phyloP scores from a whole-genome alignment of 2,113 vertebrate species.

The Barbus barbus region DNA sequence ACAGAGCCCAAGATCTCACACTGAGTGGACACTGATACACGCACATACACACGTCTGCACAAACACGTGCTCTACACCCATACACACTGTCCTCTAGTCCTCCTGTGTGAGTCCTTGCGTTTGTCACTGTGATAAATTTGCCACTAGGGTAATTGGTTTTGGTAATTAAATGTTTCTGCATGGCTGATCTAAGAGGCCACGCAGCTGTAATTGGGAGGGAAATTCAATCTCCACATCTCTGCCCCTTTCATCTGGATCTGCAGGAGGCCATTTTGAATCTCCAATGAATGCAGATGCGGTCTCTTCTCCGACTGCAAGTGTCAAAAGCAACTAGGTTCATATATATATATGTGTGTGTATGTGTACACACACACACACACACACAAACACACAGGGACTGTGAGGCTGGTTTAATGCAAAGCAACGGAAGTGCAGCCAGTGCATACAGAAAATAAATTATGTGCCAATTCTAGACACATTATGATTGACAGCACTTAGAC shows the following conservation, averaged over 20 bases:
- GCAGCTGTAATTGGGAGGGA: slow-evolving; percentile 70
- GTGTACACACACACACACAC: slow-evolving; percentile 18
- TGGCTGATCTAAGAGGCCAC: slow-evolving; percentile 73
- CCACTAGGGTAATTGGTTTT: slow-evolving; percentile 76
- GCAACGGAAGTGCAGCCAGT: slow-evolving; percentile 29
- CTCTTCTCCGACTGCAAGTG: slow-evolving; percentile 3
- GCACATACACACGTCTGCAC: slow-evolving; percentile 48
- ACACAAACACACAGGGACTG: not conserved
- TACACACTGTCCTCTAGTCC: slow-evolving; percentile 41
- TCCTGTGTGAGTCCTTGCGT: slow-evolving; percentile 57
- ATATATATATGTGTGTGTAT: no score
- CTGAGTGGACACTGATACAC: slow-evolving; percentile 5
- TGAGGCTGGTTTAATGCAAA: slow-evolving; percentile 49
- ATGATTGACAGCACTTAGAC: slow-evolving; percentile 64
- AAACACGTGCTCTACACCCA: slow-evolving; percentile 27
- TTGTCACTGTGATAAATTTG: slow-evolving; percentile 74
- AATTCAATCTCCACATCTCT: slow-evolving; percentile 67
- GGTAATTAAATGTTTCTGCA: slow-evolving; percentile 80
- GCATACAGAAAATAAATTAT: slow-evolving; percentile 54
- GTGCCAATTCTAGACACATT: slow-evolving; percentile 57
- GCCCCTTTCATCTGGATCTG: slow-evolving; percentile 14
- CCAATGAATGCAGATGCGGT: slow-evolving; percentile 53
- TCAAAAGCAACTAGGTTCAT: slow-evolving; percentile 24
- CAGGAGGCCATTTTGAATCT: slow-evolving; percentile 52
- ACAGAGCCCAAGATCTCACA: slow-evolving; percentile 47